phyloP scores from a whole-genome alignment of 2,797 vertebrate genomes.

The Acanthurus lineatus region DNA sequence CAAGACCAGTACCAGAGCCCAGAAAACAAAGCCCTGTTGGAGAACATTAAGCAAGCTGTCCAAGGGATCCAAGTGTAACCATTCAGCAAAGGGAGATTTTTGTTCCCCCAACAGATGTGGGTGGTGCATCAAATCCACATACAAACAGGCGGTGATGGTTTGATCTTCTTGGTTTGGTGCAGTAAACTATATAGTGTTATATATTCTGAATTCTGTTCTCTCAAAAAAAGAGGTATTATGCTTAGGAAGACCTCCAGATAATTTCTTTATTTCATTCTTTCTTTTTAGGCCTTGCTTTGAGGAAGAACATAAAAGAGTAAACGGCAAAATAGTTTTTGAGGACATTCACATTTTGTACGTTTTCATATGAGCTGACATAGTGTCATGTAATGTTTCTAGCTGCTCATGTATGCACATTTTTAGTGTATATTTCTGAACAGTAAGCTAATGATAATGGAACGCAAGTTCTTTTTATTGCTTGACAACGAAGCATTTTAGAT shows the following conservation, averaged over 20 bases:
- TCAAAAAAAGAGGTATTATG: slow-evolving; percentile 88
- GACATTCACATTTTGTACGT: slow-evolving; percentile 99
- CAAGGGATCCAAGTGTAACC: slow-evolving; percentile 99
- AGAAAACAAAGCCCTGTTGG: slow-evolving; percentile 98
- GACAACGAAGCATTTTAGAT: slow-evolving; percentile 91
- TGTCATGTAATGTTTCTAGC: slow-evolving; percentile 98
- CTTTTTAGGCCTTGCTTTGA: slow-evolving; percentile 93
- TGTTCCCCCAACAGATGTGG: slow-evolving; percentile 64
- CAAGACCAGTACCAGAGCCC: slow-evolving; percentile 99
- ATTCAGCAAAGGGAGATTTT: slow-evolving; percentile 78
- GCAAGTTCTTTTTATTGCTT: slow-evolving; percentile 94
- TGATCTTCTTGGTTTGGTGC: slow-evolving; percentile 90
- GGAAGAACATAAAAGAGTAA: slow-evolving; percentile 86
- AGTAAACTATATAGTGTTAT: slow-evolving; percentile 94
- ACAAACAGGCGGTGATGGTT: slow-evolving; percentile 70
- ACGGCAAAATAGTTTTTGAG: slow-evolving; percentile 96
- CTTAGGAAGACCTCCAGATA: slow-evolving; percentile 90
- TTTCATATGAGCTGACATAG: slow-evolving; percentile 99
- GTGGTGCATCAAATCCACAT: slow-evolving; percentile 48
- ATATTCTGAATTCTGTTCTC: slow-evolving; percentile 92
- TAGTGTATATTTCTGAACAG: slow-evolving; percentile 98
- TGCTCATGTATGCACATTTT: slow-evolving; percentile 98
- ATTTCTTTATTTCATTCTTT: slow-evolving; percentile 59
- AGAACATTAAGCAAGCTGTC: slow-evolving; percentile 99
- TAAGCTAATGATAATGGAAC: slow-evolving; percentile 91